phyloP scores from a whole-genome alignment of 2,797 vertebrate genomes.

The Aphelocoma californica region DNA sequence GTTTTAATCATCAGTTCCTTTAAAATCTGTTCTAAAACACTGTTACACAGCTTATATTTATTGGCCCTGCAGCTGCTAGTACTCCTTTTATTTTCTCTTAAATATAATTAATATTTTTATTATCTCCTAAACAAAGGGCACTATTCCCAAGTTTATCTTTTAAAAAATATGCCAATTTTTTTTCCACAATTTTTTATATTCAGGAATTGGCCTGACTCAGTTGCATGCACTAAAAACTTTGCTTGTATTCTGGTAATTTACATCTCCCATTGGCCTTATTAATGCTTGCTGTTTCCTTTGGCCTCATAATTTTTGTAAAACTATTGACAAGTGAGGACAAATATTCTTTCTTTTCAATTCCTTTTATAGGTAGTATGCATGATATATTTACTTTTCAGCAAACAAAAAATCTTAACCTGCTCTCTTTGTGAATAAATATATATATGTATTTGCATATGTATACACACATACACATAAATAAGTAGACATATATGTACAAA shows the following conservation, averaged over 20 bases:
- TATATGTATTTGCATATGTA: background rate
- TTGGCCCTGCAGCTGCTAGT: background rate
- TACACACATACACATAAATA: background rate
- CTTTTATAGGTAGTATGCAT: background rate
- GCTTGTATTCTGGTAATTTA: background rate
- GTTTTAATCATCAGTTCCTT: background rate
- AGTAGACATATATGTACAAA: background rate
- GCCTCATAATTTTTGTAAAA: background rate
- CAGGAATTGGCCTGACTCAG: background rate
- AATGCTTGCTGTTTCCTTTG: background rate
- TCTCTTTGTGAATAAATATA: background rate
- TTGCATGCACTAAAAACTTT: background rate
- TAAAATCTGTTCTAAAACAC: background rate
- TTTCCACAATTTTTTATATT: background rate
- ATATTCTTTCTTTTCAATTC: background rate
- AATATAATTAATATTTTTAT: background rate
- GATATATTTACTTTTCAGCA: background rate
- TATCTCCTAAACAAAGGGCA: background rate
- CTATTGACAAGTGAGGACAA: background rate
- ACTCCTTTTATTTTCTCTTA: background rate
- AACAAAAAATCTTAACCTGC: background rate
- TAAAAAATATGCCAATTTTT: accelerated
- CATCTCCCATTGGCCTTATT: background rate
- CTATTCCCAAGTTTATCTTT: background rate
- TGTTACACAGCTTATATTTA: background rate